Conservation (phyloP, 1,140 invertebrate species). For the Drosophila seguyi region DNA sequence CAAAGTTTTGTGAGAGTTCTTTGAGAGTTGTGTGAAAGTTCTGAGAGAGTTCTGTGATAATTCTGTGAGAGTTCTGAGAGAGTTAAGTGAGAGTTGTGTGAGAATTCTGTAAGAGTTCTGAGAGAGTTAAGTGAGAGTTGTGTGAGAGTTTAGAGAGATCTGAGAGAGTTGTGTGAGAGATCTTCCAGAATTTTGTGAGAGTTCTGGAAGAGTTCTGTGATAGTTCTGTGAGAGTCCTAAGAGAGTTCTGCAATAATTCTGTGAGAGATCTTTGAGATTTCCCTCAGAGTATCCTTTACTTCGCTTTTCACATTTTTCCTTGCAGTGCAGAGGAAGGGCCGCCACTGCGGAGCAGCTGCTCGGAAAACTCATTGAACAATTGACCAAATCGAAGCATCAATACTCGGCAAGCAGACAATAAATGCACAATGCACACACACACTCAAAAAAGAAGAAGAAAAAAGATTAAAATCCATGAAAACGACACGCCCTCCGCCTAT, state of each 20-base stretch:
- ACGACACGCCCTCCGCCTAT: constrained; percentile 16
- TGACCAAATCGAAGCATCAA: constrained; percentile 69
- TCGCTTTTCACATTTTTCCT: neutral
- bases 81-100: too few relatives aligned
- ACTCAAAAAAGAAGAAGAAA: constrained; percentile 55
- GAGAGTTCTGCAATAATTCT: too few relatives aligned
- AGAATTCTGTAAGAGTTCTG: too few relatives aligned
- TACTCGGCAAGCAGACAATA: constrained; percentile 50
- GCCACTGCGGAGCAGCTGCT: constrained; percentile 60
- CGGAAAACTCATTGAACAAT: constrained; percentile 76
- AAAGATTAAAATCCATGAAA: constrained; percentile 70
- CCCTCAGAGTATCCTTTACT: neutral
- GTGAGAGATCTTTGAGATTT: neutral
- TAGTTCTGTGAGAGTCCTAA: too few relatives aligned
- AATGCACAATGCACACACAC: constrained; percentile 44
- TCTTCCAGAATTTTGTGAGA: too few relatives aligned
- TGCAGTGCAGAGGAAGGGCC: constrained; percentile 11
- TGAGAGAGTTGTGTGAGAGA: too few relatives aligned
- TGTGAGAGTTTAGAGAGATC: too few relatives aligned
- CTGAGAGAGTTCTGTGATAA: too few relatives aligned
- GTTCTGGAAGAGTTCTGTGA: too few relatives aligned
- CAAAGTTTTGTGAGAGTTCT: too few relatives aligned
- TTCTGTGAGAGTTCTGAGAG: neutral
- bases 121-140: too few relatives aligned
- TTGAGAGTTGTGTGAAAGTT: too few relatives aligned